Percentiles rank a stretch among this genome's conserved stretches.
phyloP scores from a whole-genome alignment of 1,140 invertebrate genomes.

The Xylocopa sonorina region DNA sequence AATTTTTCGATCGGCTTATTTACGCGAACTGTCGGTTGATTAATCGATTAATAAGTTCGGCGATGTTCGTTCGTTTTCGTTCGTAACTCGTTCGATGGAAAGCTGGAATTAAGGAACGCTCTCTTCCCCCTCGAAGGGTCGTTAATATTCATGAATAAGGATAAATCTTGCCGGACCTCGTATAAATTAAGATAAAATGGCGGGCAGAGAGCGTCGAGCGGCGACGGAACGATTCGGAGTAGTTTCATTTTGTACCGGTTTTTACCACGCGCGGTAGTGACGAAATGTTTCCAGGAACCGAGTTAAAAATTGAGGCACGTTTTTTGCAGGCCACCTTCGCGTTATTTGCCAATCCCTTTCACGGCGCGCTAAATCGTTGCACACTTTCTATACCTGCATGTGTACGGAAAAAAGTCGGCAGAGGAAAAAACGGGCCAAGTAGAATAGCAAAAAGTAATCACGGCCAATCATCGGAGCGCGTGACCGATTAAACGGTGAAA shows the following conservation, averaged over 20 bases:
- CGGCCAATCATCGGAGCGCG: background rate
- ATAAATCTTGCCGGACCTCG: background rate
- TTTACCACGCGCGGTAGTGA: background rate
- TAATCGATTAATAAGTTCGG: no score
- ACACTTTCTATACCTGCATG: background rate
- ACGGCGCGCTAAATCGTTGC: background rate
- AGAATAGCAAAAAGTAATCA: background rate
- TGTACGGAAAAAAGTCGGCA: background rate
- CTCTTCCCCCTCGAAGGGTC: no score
- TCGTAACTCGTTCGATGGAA: no score
- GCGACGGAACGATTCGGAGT: no score
- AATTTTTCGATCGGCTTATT: no score
- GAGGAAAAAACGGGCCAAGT: background rate
- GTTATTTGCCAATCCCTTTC: background rate
- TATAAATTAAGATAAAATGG: background rate
- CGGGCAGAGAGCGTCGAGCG: no score
- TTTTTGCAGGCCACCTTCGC: background rate
- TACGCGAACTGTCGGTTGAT: no score
- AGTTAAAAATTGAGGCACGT: conserved; percentile 1
- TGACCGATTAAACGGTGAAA: background rate
- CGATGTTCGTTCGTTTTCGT: no score
- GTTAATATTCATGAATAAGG: background rate
- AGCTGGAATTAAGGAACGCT: no score
- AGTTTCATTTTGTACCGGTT: background rate
- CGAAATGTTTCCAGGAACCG: background rate